These are phyloP conservation scores for Scomber colias DNA, from an alignment of 2,113 vertebrate genomes.

Conservation along the genomic window DNA sequence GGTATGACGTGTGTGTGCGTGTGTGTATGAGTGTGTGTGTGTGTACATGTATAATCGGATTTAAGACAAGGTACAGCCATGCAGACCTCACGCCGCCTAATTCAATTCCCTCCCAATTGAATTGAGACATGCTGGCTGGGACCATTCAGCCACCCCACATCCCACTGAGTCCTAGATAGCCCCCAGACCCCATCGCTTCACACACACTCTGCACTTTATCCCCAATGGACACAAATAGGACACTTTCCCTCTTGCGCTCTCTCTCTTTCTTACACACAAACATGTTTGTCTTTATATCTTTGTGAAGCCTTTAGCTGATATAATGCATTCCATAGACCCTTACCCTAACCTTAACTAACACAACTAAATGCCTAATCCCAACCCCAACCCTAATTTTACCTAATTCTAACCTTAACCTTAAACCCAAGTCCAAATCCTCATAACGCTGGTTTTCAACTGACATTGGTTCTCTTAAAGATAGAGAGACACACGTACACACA, in stretches of 20 bases:
- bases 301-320: too few species aligned
- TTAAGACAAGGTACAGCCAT: slow-evolving; percentile 78
- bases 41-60: slow-evolving; percentile 78
- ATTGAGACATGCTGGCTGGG: slow-evolving; percentile 77
- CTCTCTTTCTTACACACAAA: not conserved
- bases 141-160: slow-evolving; percentile 60
- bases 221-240: slow-evolving; percentile 18
- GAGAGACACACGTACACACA: not conserved
- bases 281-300: too few species aligned
- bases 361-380: too few species aligned
- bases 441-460: too few species aligned
- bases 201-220: slow-evolving; percentile 37
- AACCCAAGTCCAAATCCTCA: too few species aligned
- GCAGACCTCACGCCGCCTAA: slow-evolving; percentile 83
- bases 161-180: slow-evolving; percentile 21
- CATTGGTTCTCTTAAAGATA: too few species aligned
- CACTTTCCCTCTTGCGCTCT: not conserved
- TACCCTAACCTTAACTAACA: too few species aligned
- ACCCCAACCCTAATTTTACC: too few species aligned
- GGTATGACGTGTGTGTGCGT: slow-evolving; percentile 50
- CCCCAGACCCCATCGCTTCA: slow-evolving; percentile 23
- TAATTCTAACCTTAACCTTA: too few species aligned
- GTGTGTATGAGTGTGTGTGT: slow-evolving; percentile 44
- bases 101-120: slow-evolving; percentile 83
- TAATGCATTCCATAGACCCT: too few species aligned